Evolutionary conservation across 2,113 vertebrate genomes (phyloP).

Genomic region (Sturnus vulgaris): DNA sequence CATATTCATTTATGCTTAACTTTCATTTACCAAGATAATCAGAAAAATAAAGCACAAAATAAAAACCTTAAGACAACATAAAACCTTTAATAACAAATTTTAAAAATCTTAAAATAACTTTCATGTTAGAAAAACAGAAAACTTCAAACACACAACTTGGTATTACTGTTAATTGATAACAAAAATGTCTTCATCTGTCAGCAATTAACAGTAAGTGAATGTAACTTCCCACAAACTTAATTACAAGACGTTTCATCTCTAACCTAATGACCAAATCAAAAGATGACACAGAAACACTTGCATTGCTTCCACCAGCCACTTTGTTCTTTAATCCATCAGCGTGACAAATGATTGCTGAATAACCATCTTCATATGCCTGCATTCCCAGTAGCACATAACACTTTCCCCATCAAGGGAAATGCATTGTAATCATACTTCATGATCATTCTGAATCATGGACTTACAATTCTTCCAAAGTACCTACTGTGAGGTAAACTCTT

Average conservation of each 20-base stretch:
- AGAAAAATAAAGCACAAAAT: background rate
- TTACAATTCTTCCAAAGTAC: fast-evolving
- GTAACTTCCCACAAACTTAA: background rate
- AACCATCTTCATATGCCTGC: background rate
- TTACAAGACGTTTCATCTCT: background rate
- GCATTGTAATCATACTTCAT: background rate
- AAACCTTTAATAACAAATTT: background rate
- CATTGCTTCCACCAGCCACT: background rate
- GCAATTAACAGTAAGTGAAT: background rate
- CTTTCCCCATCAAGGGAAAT: background rate
- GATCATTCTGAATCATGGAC: background rate
- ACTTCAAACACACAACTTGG: background rate
- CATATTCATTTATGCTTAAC: background rate
- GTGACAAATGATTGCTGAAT: background rate
- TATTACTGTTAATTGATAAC: background rate
- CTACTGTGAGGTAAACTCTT: background rate
- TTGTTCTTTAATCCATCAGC: background rate
- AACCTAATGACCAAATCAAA: background rate
- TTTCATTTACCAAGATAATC: background rate
- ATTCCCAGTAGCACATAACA: background rate
- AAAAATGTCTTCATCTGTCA: background rate
- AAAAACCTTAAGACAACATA: background rate
- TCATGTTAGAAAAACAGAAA: background rate
- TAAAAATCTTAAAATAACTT: background rate
- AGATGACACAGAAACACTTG: background rate